Evolutionary conservation across 2,113 vertebrate species (phyloP).

Genomic region (Brachirus orientalis): DNA sequence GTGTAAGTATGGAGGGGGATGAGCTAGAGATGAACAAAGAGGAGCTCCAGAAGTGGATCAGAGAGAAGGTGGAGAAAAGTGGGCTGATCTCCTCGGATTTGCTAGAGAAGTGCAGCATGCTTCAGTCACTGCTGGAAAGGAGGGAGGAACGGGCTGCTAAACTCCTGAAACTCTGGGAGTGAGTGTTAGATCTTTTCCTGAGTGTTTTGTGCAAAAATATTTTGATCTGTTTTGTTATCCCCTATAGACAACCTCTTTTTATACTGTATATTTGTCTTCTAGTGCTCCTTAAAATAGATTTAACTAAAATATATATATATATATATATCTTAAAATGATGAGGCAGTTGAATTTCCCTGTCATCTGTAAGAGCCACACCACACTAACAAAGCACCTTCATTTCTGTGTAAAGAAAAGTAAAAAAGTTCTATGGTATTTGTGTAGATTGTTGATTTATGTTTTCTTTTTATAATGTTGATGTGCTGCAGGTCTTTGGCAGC

Average conservation of each 20-base stretch:
- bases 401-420: neutral
- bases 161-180: constrained; percentile 64
- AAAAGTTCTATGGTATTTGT: neutral
- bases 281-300: too few relatives aligned
- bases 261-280: too few relatives aligned
- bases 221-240: neutral
- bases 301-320: too few relatives aligned
- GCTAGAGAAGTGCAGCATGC: constrained; percentile 15
- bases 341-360: too few relatives aligned
- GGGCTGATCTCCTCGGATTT: constrained; percentile 9
- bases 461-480: neutral
- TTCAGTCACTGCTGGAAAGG: constrained; percentile 58
- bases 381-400: too few relatives aligned
- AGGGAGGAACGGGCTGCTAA: constrained; percentile 29
- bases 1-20: constrained; percentile 57
- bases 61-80: constrained; percentile 30
- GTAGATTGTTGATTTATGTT: neutral
- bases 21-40: constrained; percentile 54
- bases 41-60: constrained; percentile 64
- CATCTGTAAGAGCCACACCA: too few relatives aligned
- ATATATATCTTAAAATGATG: too few relatives aligned
- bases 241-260: too few relatives aligned
- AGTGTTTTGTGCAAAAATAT: neutral
- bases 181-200: constrained; percentile 23
- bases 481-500: constrained; percentile 66